These are phyloP conservation scores for Pterobdella sp. DNA, from an alignment of 2,888 invertebrate species.

Conservation along the genomic window DNA sequence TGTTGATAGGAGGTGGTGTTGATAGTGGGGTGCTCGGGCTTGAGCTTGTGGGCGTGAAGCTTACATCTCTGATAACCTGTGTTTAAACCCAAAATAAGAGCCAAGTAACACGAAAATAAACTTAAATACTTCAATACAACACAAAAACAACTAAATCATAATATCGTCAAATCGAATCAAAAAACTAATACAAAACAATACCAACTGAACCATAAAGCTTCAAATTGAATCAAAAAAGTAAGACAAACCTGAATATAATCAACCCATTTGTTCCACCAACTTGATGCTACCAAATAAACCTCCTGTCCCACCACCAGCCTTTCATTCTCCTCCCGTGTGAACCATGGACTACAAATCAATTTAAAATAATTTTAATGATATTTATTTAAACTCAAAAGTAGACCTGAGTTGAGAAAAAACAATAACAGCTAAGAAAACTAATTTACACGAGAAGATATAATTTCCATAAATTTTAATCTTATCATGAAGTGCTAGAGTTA, in stretches of 20 bases:
- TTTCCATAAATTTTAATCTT: too few species aligned
- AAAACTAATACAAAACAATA: background rate
- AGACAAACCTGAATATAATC: slow-evolving; percentile 53
- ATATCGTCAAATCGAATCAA: background rate
- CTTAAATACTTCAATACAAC: background rate
- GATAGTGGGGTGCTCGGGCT: background rate
- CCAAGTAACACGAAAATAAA: background rate
- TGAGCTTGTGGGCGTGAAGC: background rate
- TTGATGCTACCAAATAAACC: slow-evolving; percentile 76
- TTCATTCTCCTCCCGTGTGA: slow-evolving; percentile 67
- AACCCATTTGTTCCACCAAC: slow-evolving; percentile 79
- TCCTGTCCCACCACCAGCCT: slow-evolving; percentile 73
- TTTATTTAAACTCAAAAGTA: too few species aligned
- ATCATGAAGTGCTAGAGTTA: too few species aligned
- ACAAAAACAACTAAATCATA: background rate
- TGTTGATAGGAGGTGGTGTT: background rate
- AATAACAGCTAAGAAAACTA: too few species aligned
- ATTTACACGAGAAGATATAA: too few species aligned
- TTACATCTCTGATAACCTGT: background rate
- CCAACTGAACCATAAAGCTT: background rate
- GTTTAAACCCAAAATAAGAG: background rate
- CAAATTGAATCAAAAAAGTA: background rate
- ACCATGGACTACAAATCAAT: slow-evolving; percentile 63
- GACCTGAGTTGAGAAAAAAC: too few species aligned
- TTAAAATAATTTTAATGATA: too few species aligned